These are phyloP conservation scores for Hylyphantes graminicola DNA, from an alignment of 1,140 invertebrate genomes.

Conservation along the genomic window DNA sequence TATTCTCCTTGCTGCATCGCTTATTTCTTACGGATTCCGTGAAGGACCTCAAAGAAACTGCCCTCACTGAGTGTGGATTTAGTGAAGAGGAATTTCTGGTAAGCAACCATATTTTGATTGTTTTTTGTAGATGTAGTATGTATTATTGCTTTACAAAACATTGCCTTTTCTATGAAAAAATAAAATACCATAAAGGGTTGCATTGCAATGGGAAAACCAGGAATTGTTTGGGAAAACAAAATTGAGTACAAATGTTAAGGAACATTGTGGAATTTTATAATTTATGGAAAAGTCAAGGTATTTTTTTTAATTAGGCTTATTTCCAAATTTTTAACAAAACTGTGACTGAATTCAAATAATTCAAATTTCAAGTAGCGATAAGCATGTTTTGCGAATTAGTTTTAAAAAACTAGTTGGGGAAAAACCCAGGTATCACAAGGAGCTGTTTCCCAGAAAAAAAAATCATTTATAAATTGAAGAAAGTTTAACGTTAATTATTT, in stretches of 20 bases:
- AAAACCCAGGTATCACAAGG: too few species aligned
- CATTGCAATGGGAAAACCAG: background rate
- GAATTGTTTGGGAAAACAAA: background rate
- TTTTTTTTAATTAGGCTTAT: too few species aligned
- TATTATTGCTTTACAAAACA: background rate
- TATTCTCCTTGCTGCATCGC: slow-evolving; percentile 86
- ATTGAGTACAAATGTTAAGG: background rate
- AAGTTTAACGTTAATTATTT: too few species aligned
- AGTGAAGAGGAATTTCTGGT: slow-evolving; percentile 87
- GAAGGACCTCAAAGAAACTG: slow-evolving; percentile 76
- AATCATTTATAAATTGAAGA: too few species aligned
- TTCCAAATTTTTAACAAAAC: too few species aligned
- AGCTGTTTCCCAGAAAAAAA: too few species aligned
- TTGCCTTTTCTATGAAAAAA: background rate
- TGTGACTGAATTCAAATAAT: too few species aligned
- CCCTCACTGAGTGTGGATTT: slow-evolving; percentile 73
- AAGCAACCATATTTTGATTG: slow-evolving; percentile 61
- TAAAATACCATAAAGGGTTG: background rate
- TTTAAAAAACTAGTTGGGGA: too few species aligned
- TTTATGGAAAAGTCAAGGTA: too few species aligned
- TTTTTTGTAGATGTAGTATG: slow-evolving; percentile 46
- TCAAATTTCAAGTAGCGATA: too few species aligned
- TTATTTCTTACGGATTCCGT: slow-evolving; percentile 80
- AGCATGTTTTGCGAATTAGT: too few species aligned
- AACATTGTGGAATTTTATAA: background rate